Base-by-base conservation (phyloP, 2,888 invertebrate genomes). In the Patella depressa region DNA sequence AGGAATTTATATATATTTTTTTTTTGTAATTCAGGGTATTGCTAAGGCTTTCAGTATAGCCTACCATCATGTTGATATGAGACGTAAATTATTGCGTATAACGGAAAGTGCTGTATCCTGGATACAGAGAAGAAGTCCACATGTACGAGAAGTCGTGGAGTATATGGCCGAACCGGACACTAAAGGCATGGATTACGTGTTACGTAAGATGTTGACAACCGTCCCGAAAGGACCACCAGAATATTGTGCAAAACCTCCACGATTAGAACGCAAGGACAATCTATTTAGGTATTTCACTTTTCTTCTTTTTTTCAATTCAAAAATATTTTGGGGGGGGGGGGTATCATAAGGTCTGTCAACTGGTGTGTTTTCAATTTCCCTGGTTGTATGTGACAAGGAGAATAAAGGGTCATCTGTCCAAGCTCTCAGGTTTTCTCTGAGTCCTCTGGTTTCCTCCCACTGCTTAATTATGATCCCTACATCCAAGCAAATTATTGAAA, bases 31-130 rank as follows among this genome's bases (percentile, higher is more conserved):
- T 1, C 81, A 91, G 91, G 91, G 91, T 70, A 86, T 91, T n/a
- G 88, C 91, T 19, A 90, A 90, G 76, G 84, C 89, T 2, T 91
- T 91, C 84, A 91, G 91, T 81, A 89, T 90, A 73, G 89, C 91
- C 14, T 91, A 90, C 81, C 91, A 91, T 79, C 84, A 86, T 65
- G 88, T 91, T n/a, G 90, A 91, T 76, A 86, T 89, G 79, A 84
- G 89, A 11, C 88, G 88, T 79, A 91, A 90, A 80, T 85, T 90
- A 34, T 82, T 91, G 79, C 84, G 90, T 15, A 90, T 91, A 75
- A 87, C 89, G 5, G 91, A 91, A 82, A 89, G 88, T 78, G 91
- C 91, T 11, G 86, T 90, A 34, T 87, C 89, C 0, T 91, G 91
- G 91, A 90, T 91, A 72, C 88, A 89, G 77, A 85, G 90, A 15